Evolutionary conservation across 2,888 invertebrate genomes (phyloP).

Genomic region (Melanotus villosus): DNA sequence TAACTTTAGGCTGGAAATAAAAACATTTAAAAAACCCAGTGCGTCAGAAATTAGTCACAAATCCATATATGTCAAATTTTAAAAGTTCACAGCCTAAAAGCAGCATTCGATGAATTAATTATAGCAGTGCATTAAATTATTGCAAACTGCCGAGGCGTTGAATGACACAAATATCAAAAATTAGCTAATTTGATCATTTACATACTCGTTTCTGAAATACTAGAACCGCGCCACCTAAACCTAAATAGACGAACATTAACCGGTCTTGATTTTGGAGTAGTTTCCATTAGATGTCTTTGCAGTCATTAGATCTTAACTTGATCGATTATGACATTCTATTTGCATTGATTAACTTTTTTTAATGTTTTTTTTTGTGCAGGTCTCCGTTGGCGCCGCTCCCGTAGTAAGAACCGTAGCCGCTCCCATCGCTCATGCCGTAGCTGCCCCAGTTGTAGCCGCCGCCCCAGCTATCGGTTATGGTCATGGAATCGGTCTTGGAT

Average conservation of each 20-base stretch:
- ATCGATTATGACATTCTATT: too few species aligned
- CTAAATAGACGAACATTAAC: not conserved
- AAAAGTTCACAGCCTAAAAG: too few species aligned
- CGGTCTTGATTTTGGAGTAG: not conserved
- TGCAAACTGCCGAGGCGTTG: not conserved
- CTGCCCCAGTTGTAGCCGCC: slow-evolving; percentile 48
- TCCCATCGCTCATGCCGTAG: slow-evolving; percentile 54
- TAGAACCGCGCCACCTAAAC: not conserved
- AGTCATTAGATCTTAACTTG: not conserved
- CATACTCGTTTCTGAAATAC: not conserved
- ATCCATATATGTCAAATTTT: too few species aligned
- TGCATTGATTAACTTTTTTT: too few species aligned
- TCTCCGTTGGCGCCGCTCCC: slow-evolving; percentile 18
- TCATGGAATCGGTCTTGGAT: slow-evolving; percentile 32
- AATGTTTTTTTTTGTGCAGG: not conserved
- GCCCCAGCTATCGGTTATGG: slow-evolving; percentile 11
- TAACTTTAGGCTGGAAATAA: too few species aligned
- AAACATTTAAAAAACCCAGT: too few species aligned
- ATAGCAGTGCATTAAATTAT: not conserved
- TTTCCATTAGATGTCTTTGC: slow-evolving; percentile 10
- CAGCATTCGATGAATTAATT: not conserved
- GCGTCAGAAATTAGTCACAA: too few species aligned
- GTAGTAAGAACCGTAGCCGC: slow-evolving; percentile 49
- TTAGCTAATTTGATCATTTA: not conserved
- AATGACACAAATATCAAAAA: not conserved